Conservation (phyloP, 2,888 invertebrate genomes). For the Agrochola circellaris region DNA sequence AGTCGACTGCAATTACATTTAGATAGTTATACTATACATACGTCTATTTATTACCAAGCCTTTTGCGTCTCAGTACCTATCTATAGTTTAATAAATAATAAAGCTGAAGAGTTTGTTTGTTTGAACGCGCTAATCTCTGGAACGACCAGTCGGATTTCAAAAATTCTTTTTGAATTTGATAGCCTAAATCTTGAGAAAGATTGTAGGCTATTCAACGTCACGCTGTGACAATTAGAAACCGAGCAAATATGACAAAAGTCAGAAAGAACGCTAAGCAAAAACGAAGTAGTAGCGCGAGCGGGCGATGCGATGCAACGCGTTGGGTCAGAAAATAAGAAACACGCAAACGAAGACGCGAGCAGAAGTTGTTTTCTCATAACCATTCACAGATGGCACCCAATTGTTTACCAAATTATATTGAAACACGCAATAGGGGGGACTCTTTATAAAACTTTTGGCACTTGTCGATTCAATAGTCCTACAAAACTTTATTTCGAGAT, state of each 20-base stretch:
- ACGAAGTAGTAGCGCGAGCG: not conserved
- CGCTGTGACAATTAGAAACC: not conserved
- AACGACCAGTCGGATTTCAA: not conserved
- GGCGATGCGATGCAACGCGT: not conserved
- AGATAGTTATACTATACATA: not conserved
- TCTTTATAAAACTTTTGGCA: slow-evolving; percentile 48
- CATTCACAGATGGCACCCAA: slow-evolving; percentile 37
- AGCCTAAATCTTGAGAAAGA: not conserved
- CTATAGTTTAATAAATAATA: no score
- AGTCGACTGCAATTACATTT: slow-evolving; percentile 12
- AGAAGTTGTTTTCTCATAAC: slow-evolving; percentile 2
- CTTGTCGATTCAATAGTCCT: slow-evolving; percentile 41
- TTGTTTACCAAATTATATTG: slow-evolving; percentile 46
- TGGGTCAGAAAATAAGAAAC: not conserved
- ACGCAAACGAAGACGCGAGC: not conserved
- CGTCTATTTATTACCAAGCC: slow-evolving; percentile 8
- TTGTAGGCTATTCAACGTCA: not conserved
- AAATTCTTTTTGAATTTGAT: not conserved
- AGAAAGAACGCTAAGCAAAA: not conserved
- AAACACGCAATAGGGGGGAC: slow-evolving; percentile 20
- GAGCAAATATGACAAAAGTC: not conserved
- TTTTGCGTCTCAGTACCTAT: slow-evolving; percentile 6
- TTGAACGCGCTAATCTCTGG: not conserved
- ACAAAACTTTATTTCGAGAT: slow-evolving; percentile 47
- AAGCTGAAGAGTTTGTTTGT: not conserved